Evolutionary conservation across 92 coral and sea anemone species (phyloP).

Genomic region (Porites cylindrica): DNA sequence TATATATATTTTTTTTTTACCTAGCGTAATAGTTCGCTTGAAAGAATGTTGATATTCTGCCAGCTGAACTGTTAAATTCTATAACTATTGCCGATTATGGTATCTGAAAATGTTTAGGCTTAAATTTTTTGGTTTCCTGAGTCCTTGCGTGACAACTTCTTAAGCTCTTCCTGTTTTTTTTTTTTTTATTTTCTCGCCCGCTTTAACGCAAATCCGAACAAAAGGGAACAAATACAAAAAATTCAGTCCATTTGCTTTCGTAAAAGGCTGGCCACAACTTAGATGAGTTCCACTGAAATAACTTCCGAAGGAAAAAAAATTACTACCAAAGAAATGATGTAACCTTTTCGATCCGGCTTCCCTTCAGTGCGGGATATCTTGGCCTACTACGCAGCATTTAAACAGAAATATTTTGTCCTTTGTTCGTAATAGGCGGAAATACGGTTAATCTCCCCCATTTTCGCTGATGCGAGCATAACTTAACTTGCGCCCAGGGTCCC

Average conservation of each 20-base stretch:
- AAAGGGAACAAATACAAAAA: neutral
- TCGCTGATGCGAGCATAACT: neutral
- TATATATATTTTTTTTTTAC: too few species aligned
- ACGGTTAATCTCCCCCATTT: neutral
- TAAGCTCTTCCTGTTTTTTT: slow-evolving; percentile 13
- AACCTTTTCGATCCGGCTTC: too few species aligned
- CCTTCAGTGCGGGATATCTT: too few species aligned
- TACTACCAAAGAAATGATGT: too few species aligned
- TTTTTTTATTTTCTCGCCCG: too few species aligned
- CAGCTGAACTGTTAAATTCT: too few species aligned
- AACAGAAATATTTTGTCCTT: too few species aligned
- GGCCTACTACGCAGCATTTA: too few species aligned
- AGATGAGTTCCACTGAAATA: neutral
- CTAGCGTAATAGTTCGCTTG: neutral
- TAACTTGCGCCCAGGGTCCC: neutral
- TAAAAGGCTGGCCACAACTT: slow-evolving; percentile 1
- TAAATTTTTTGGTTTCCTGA: neutral
- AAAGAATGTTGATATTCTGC: too few species aligned
- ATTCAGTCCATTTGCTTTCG: neutral
- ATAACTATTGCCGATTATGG: slow-evolving; percentile 7
- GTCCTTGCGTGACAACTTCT: neutral
- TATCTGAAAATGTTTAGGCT: neutral
- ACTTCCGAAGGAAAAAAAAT: too few species aligned
- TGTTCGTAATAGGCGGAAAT: neutral
- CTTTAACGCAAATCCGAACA: slow-evolving; percentile 6